These are phyloP conservation scores for Drosophila bipectinata DNA, from an alignment of 1,140 invertebrate species.

Conservation along the genomic window DNA sequence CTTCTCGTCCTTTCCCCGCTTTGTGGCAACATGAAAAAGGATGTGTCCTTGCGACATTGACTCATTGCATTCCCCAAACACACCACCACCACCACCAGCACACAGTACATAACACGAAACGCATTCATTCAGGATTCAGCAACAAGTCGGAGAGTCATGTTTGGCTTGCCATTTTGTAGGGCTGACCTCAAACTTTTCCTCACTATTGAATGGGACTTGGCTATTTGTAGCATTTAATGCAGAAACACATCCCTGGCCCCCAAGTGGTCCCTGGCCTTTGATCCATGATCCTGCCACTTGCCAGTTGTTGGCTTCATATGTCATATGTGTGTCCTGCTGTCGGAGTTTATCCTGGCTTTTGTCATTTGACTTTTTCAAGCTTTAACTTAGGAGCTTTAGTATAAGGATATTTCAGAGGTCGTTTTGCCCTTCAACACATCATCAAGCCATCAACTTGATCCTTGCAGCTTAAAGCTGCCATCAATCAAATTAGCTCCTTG, in stretches of 20 bases:
- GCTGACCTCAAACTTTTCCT: constrained; percentile 34
- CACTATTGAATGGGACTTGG: constrained; percentile 51
- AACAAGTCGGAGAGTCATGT: constrained; percentile 49
- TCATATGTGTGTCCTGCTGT: background rate
- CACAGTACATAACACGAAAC: background rate
- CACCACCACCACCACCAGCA: background rate
- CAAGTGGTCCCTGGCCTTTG: constrained; percentile 3
- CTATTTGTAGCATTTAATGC: constrained; percentile 72
- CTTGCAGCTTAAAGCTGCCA: background rate
- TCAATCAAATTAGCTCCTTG: constrained; percentile 4
- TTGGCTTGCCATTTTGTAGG: constrained; percentile 36
- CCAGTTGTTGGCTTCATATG: constrained; percentile 29
- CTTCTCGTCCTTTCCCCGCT: constrained; percentile 1
- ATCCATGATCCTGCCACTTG: constrained; percentile 38
- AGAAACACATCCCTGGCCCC: constrained; percentile 17
- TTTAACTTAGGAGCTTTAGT: background rate
- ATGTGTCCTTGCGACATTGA: constrained; percentile 62
- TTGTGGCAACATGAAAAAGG: constrained; percentile 60
- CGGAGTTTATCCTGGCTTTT: background rate
- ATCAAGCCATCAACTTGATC: background rate
- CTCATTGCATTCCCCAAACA: constrained; percentile 50
- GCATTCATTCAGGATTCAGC: constrained; percentile 22
- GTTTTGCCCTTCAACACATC: background rate
- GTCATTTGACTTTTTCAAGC: background rate
- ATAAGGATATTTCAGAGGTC: background rate